A percentile compares a stretch with the other conserved stretches of the same genome.
phyloP scores from a whole-genome alignment of 2,888 invertebrate species.

The Synergus itoensis region DNA sequence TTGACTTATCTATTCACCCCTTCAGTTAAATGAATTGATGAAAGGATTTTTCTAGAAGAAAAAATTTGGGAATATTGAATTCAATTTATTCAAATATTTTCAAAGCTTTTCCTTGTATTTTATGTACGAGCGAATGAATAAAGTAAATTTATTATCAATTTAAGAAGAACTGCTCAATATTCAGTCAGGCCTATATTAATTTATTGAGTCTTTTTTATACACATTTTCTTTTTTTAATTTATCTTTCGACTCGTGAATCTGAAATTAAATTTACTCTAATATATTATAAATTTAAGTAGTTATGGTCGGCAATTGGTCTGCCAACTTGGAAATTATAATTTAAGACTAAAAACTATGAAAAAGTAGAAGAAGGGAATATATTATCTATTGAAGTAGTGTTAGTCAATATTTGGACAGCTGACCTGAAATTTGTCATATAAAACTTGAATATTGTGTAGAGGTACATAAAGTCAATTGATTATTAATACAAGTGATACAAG shows the following conservation, averaged over 20 bases:
- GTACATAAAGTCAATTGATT: too few relatives aligned
- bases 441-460: too few relatives aligned
- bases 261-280: too few relatives aligned
- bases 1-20: background rate
- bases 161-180: background rate
- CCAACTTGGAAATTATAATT: background rate
- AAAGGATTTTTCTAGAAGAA: background rate
- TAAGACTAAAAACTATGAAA: too few relatives aligned
- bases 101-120: background rate
- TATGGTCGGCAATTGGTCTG: background rate
- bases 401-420: background rate
- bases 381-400: background rate
- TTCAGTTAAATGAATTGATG: background rate
- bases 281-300: background rate
- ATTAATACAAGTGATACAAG: too few relatives aligned
- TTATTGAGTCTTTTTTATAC: too few relatives aligned
- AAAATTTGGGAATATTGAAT: background rate
- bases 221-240: too few relatives aligned
- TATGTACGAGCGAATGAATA: background rate
- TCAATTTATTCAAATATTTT: background rate
- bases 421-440: too few relatives aligned
- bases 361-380: background rate
- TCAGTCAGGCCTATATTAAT: background rate
- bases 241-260: too few relatives aligned
- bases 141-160: background rate